These are phyloP conservation scores for Melinopterus prodromus DNA, from an alignment of 2,888 invertebrate species.

Conservation along the genomic window DNA sequence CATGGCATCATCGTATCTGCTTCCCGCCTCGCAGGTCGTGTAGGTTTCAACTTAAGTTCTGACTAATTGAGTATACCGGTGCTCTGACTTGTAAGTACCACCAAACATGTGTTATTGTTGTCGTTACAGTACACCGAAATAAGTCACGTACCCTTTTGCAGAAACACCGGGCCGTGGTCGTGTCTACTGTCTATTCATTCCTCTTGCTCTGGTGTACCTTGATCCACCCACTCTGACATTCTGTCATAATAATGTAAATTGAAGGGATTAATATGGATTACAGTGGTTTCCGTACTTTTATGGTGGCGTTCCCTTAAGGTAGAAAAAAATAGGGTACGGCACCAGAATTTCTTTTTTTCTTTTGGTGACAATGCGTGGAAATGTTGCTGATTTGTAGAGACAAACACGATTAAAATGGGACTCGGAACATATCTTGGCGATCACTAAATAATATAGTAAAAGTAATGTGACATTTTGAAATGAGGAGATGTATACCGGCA, in stretches of 20 bases:
- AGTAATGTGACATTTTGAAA: no score
- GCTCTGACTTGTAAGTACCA: background rate
- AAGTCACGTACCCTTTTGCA: background rate
- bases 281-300: background rate
- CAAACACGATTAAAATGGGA: no score
- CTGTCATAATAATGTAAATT: background rate
- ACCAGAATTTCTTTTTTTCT: no score
- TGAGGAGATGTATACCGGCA: no score
- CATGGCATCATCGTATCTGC: background rate
- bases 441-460: no score
- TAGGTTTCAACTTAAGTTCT: slow-evolving; percentile 4
- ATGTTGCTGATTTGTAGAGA: no score
- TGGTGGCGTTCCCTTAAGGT: no score
- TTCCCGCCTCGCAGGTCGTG: background rate
- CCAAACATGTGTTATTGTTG: background rate
- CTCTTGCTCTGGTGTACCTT: background rate
- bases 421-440: no score
- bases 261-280: background rate
- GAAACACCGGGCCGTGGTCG: background rate
- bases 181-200: background rate
- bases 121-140: background rate
- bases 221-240: background rate
- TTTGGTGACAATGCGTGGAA: no score
- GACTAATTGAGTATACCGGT: background rate
- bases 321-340: no score